Evolutionary conservation across 2,888 invertebrate species (phyloP), one percentile per base, ranked within the genome.

Genomic region (Aphrophora alni): DNA sequence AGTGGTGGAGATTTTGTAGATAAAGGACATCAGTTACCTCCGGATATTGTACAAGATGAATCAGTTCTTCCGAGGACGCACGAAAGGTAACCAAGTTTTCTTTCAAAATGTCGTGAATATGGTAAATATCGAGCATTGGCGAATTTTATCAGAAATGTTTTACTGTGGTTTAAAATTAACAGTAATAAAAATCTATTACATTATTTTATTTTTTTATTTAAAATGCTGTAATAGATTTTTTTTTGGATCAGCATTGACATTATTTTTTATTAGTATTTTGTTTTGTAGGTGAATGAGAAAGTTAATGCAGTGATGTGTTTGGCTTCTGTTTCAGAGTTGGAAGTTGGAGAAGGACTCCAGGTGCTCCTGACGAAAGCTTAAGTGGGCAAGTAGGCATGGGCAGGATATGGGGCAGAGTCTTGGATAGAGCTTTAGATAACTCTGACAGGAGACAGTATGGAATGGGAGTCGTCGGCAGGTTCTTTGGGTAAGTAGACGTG

Each of bases 381-480:
- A 72, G 73, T 14, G 81, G 82, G 25, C 81, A 85, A 71, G 81
- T 86, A 44, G 95, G 95, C 10, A 92, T 93, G 25, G 90, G 90
- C 71, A 91, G 95, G 83, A 95, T 96, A 85, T 93, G 93, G 83
- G 92, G 94, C 17, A 93, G 93, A 77, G 91, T 96, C 85, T 90
- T 98, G 80, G 96, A 96, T 87, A 94, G 95, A n/a, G 93, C 96
- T 21, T 92, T 96, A 83, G 97, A 97, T 88, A 97, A 97, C 89
- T 97, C 97, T 24, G 93, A 97, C 87, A 92, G 97, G 83, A 92
- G 97, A 86, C 94, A 94, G 88, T 95, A 93, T 88, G 94, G 96
- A 86, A 93, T 95, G 93, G 93, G 97, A 85, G 91, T 95, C 88
- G 91, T 95, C 78, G 95, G 95, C 74, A 90, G 93, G 85, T 91